Evolutionary conservation across 92 coral and sea anemone genomes (phyloP).

Genomic region (Paragorgia papillata): DNA sequence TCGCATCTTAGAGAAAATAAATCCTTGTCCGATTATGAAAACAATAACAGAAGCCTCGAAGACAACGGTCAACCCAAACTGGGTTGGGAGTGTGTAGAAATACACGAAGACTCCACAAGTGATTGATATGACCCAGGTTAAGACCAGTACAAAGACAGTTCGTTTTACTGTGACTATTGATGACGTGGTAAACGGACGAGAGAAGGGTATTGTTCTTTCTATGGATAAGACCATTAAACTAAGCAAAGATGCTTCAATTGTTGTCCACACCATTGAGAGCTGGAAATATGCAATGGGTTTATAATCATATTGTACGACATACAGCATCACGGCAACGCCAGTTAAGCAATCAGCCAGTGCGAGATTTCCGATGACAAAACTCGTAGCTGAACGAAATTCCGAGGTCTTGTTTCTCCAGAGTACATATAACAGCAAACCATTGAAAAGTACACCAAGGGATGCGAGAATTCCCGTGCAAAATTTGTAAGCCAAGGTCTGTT

Average conservation of each 20-base stretch:
- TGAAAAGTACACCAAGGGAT: too few species aligned
- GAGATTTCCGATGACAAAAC: too few species aligned
- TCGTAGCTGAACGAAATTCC: too few species aligned
- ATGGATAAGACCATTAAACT: conserved; percentile 12
- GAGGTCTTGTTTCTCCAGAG: too few species aligned
- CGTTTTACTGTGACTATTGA: conserved; percentile 2
- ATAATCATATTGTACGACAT: too few species aligned
- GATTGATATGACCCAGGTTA: conserved; percentile 10
- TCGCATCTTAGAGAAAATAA: neutral
- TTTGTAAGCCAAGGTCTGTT: too few species aligned
- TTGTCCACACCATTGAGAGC: conserved; percentile 21
- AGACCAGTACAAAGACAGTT: neutral
- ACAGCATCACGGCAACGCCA: neutral
- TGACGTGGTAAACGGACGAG: neutral
- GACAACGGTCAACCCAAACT: neutral
- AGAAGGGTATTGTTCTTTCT: neutral
- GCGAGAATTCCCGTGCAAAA: too few species aligned
- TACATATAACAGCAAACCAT: too few species aligned
- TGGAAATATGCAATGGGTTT: neutral
- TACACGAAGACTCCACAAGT: conserved; percentile 14
- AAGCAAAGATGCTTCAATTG: conserved; percentile 25
- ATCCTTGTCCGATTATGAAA: neutral
- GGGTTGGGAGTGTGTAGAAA: neutral
- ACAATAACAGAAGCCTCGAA: conserved; percentile 7
- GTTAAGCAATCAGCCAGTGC: neutral